Evolutionary conservation across 2,888 invertebrate genomes (phyloP).

Genomic region (Poecilus cupreus): DNA sequence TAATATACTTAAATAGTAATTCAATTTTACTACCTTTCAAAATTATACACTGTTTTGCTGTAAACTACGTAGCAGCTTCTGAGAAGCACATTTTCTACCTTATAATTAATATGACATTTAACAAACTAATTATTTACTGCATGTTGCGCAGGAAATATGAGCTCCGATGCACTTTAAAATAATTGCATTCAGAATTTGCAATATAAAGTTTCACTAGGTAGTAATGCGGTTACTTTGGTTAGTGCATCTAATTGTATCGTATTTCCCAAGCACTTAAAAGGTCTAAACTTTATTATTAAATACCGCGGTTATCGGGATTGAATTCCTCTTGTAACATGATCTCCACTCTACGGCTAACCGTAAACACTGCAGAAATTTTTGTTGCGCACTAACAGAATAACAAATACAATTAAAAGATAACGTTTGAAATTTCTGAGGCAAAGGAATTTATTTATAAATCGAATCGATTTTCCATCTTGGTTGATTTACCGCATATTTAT

Average conservation of each 20-base stretch:
- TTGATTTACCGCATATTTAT: background rate
- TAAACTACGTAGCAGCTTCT: background rate
- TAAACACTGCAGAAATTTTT: background rate
- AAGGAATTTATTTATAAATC: background rate
- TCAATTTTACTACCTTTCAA: slow-evolving; percentile 2
- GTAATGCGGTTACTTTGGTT: background rate
- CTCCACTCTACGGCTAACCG: background rate
- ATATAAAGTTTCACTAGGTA: slow-evolving; percentile 15
- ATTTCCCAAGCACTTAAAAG: background rate
- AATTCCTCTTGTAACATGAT: background rate
- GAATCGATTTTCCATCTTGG: slow-evolving; percentile 1
- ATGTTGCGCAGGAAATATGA: too few species aligned
- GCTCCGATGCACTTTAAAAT: background rate
- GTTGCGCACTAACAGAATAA: background rate
- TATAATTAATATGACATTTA: background rate
- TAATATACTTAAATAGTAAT: background rate
- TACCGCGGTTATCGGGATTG: background rate
- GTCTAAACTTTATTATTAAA: slow-evolving; percentile 21
- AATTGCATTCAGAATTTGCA: slow-evolving; percentile 21
- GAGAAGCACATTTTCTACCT: background rate
- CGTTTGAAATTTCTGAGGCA: background rate
- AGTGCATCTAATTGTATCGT: background rate
- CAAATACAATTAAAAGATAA: background rate
- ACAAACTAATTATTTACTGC: background rate
- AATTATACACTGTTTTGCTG: background rate